Percentiles rank a stretch among this genome's conserved stretches.
phyloP scores from a whole-genome alignment of 2,113 vertebrate species.

The Galeopterus variegatus region DNA sequence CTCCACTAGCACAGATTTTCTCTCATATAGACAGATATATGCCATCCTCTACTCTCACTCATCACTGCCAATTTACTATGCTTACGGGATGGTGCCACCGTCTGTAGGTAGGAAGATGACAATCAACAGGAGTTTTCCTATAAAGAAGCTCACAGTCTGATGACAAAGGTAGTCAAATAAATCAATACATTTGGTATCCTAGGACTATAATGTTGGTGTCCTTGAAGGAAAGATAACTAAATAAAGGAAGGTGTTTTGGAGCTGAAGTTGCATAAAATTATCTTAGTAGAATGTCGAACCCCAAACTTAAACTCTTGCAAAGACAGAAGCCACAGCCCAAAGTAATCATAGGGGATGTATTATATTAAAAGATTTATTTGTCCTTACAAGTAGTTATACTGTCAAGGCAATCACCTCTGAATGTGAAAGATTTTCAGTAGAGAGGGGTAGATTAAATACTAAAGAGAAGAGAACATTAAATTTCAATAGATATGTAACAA shows the following conservation, averaged over 20 bases:
- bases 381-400: background rate
- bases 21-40: background rate
- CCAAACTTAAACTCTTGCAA: background rate
- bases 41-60: rapidly evolving
- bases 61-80: no score
- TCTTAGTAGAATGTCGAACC: background rate
- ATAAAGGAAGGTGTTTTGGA: background rate
- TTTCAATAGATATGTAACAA: background rate
- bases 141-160: background rate
- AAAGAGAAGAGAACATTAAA: background rate
- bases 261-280: background rate
- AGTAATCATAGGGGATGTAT: background rate
- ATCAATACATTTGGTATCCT: background rate
- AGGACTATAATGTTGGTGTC: background rate
- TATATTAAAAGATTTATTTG: background rate
- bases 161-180: background rate
- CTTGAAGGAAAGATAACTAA: background rate
- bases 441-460: background rate
- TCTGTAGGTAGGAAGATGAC: background rate
- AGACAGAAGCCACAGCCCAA: background rate
- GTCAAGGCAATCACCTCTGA: background rate
- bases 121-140: background rate
- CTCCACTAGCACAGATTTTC: background rate
- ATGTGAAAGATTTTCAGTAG: background rate
- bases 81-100: no score